phyloP scores from a whole-genome alignment of 2,888 invertebrate species.

The Allygus modestus region DNA sequence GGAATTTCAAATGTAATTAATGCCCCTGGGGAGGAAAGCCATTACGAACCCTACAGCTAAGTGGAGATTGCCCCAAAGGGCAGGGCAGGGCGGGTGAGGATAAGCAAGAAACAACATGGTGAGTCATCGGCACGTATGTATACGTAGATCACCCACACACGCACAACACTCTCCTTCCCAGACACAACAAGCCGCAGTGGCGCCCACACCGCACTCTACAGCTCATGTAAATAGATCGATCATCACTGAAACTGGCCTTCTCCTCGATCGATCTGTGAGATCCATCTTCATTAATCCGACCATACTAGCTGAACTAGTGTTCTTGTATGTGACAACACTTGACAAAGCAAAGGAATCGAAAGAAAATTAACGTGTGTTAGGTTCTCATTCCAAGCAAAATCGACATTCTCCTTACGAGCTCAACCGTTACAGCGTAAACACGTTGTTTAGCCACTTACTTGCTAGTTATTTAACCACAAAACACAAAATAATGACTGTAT shows the following conservation, averaged over 20 bases:
- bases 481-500: too few relatives aligned
- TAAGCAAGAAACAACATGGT: not conserved
- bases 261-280: not conserved
- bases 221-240: not conserved
- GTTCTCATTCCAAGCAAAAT: too few relatives aligned
- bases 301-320: too few relatives aligned
- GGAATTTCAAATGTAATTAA: slow-evolving; percentile 35
- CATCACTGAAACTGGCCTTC: not conserved
- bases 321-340: too few relatives aligned
- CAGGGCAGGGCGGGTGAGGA: not conserved
- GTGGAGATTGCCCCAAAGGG: not conserved
- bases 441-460: too few relatives aligned
- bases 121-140: not conserved
- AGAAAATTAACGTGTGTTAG: too few relatives aligned
- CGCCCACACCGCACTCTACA: not conserved
- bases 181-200: slow-evolving; percentile 16
- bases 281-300: not conserved
- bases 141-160: not conserved
- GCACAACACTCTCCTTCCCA: not conserved
- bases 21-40: not conserved
- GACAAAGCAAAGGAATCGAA: too few relatives aligned
- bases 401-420: too few relatives aligned
- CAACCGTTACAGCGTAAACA: too few relatives aligned
- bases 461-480: too few relatives aligned
- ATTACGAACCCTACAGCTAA: slow-evolving; percentile 12